Conservation (phyloP, 2,797 vertebrate genomes). For the Sebastes kiyomatsui region DNA sequence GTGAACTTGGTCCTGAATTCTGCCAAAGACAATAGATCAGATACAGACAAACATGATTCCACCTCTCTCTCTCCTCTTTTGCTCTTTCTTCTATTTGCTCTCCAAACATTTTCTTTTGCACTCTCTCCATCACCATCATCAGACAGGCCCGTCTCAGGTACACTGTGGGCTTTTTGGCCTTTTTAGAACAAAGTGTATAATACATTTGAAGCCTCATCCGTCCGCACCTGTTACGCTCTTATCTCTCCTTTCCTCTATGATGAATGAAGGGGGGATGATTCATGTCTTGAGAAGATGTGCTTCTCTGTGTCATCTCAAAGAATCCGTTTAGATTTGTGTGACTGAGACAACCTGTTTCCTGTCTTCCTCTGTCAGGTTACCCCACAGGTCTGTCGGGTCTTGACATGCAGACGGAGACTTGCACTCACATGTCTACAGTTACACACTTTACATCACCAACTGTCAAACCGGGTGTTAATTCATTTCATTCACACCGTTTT, state of each 20-base stretch:
- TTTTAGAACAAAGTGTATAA: neutral
- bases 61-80: neutral
- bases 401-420: slow-evolving; percentile 43
- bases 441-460: slow-evolving; percentile 26
- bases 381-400: slow-evolving; percentile 29
- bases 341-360: slow-evolving; percentile 56
- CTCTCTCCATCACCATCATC: neutral
- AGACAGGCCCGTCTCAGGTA: neutral
- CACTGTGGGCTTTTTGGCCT: neutral
- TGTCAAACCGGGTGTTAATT: slow-evolving; percentile 24
- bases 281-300: neutral
- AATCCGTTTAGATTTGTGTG: slow-evolving; percentile 18
- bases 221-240: slow-evolving; percentile 17
- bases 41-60: slow-evolving; percentile 31
- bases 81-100: neutral
- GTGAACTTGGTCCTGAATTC: slow-evolving; percentile 48
- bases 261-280: slow-evolving; percentile 22
- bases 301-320: slow-evolving; percentile 23
- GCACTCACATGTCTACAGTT: slow-evolving; percentile 26
- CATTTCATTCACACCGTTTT: neutral
- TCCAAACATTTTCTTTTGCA: neutral
- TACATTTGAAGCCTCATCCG: neutral
- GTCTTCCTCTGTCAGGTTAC: slow-evolving; percentile 48
- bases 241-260: neutral
- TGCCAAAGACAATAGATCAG: slow-evolving; percentile 67